Conservation (phyloP, 2,113 vertebrate species). For the Mesitornis unicolor region DNA sequence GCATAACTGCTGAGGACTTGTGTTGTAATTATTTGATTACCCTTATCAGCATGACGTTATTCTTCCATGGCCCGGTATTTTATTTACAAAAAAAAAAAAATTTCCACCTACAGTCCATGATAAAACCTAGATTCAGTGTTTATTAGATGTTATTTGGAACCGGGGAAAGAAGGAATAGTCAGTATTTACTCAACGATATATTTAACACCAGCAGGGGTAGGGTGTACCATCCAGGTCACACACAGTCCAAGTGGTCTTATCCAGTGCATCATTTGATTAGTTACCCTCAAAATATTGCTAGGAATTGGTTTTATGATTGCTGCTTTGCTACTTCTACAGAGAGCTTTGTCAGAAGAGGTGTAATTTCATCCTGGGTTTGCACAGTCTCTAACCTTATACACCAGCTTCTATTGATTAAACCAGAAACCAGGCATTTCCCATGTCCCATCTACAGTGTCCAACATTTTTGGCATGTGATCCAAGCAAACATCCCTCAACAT, state of each 20-base stretch:
- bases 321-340: not conserved
- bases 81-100: not conserved
- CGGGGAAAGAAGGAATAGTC: not conserved
- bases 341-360: not conserved
- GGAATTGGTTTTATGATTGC: not conserved
- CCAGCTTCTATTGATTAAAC: not conserved
- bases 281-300: not conserved
- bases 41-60: not conserved
- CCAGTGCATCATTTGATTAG: not conserved
- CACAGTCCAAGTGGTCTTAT: not conserved
- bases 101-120: not conserved
- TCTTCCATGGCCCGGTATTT: not conserved
- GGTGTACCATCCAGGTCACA: not conserved
- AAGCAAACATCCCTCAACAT: not conserved
- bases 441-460: not conserved
- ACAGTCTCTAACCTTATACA: not conserved
- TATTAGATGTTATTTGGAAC: not conserved
- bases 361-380: not conserved
- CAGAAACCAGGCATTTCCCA: not conserved
- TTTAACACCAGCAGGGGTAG: not conserved
- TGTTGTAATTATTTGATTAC: not conserved
- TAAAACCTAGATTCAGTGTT: not conserved
- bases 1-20: not conserved
- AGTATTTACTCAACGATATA: not conserved
- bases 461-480: not conserved